Conservation (phyloP, 2,888 invertebrate genomes). For the Drosophila kambysellisi region DNA sequence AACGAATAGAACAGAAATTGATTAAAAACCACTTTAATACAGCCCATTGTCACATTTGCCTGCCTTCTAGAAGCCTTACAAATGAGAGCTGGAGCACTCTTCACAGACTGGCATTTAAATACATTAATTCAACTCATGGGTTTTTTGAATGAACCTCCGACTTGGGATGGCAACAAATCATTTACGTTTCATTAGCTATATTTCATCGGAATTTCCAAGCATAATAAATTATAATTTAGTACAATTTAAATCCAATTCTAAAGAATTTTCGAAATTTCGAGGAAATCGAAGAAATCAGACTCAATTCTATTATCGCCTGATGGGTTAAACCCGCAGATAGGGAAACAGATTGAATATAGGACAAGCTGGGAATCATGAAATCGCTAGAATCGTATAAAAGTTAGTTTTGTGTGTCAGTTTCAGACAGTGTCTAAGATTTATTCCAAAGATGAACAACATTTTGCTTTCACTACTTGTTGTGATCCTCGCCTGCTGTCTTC, state of each 20-base stretch:
- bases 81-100: conserved; percentile 35
- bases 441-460: conserved; percentile 14
- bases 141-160: not conserved
- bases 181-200: no score
- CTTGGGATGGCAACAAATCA: no score
- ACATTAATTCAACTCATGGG: conserved; percentile 2
- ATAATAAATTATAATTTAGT: no score
- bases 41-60: conserved; percentile 63
- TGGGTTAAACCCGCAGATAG: not conserved
- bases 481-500: conserved; percentile 9
- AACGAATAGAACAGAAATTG: conserved; percentile 53
- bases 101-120: conserved; percentile 8
- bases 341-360: not conserved
- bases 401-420: no score
- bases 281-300: not conserved
- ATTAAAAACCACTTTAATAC: conserved; percentile 76
- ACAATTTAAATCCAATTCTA: no score
- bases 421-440: not conserved
- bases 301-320: not conserved
- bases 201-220: no score
- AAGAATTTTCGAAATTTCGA: no score
- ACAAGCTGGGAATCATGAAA: not conserved
- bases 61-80: conserved; percentile 34
- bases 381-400: conserved; percentile 3
- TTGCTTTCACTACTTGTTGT: conserved; percentile 1